Evolutionary conservation across 2,113 vertebrate genomes (phyloP).

Genomic region (Shinisaurus crocodilurus): DNA sequence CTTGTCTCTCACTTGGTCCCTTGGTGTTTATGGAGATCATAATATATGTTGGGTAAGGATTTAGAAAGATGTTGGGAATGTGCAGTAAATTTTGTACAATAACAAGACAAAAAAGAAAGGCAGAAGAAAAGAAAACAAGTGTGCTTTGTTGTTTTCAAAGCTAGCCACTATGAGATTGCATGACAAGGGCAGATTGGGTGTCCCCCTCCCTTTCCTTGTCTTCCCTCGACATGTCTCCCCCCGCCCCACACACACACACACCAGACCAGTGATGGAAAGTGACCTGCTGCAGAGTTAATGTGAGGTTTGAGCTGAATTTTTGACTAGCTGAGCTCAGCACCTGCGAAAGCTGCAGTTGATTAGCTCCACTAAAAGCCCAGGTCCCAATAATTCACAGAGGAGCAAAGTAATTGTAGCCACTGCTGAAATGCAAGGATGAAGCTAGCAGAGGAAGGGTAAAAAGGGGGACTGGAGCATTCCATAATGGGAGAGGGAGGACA

Average conservation of each 20-base stretch:
- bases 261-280: slow-evolving; percentile 56
- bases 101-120: slow-evolving; percentile 26
- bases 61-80: background rate
- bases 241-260: background rate
- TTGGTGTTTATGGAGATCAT: slow-evolving; percentile 9
- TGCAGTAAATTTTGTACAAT: slow-evolving; percentile 22
- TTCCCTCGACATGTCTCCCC: slow-evolving; percentile 51
- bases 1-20: slow-evolving; percentile 15
- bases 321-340: slow-evolving; percentile 61
- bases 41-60: slow-evolving; percentile 21
- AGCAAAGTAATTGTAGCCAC: slow-evolving; percentile 37
- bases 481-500: slow-evolving; percentile 15
- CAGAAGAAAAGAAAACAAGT: slow-evolving; percentile 32
- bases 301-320: slow-evolving; percentile 66
- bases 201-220: slow-evolving; percentile 28
- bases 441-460: slow-evolving; percentile 12
- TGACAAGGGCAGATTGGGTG: slow-evolving; percentile 42
- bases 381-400: slow-evolving; percentile 43
- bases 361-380: slow-evolving; percentile 56
- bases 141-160: slow-evolving; percentile 28
- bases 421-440: slow-evolving; percentile 24
- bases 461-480: slow-evolving; percentile 9
- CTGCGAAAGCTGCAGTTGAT: slow-evolving; percentile 51
- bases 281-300: slow-evolving; percentile 62
- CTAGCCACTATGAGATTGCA: slow-evolving; percentile 38